Base-by-base conservation (phyloP, 2,888 invertebrate genomes). In the Thymelicus lineola region DNA sequence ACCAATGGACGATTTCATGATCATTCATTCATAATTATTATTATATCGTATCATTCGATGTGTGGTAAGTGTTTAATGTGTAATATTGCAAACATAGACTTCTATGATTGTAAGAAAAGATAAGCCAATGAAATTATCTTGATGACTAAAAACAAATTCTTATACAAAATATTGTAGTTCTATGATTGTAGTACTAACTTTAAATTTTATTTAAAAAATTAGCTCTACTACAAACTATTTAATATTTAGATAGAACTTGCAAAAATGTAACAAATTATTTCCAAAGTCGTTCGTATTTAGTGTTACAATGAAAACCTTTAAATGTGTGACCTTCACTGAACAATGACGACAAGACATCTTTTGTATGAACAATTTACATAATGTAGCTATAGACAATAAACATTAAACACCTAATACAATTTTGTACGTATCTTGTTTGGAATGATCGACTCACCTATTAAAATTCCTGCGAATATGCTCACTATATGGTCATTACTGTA, bases 391-490 rank as follows among this genome's bases (percentile, higher is more conserved):
- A 57, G 20, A n/a, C n/a, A 53, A 17, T 53, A 20, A 7, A 17
- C 55, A 55, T 28, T 28, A 28, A 28, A 28, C 55, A 55, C 17
- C 7, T 5, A n/a, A n/a, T 57, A 35, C 9, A 36, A 12, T 55
- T 28, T 7, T 6, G 12, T 20, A 12, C n/a, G 6, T 28, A 42
- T 42, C 12, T 4, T 36, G n/a, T 7, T 17, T 14, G 6, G 20
- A 42, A 42, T 42, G 12, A 48, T 20, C 6, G 55, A 83, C 81
- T 86, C 84, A 94, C 95, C 95, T 83, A 91, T 84, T 71, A 94
- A 87, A 71, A 94, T 86, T 75, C 95, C 95, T 35, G 94, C 86
- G 76, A 94, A 91, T 74, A 94, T 83, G 76, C 93, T 92, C 20
- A 94, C 80, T 65, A 93, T 93, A 66, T 94, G 86, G 71, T 91